Conservation (phyloP, 2,888 invertebrate species). For the Idaea biselata region DNA sequence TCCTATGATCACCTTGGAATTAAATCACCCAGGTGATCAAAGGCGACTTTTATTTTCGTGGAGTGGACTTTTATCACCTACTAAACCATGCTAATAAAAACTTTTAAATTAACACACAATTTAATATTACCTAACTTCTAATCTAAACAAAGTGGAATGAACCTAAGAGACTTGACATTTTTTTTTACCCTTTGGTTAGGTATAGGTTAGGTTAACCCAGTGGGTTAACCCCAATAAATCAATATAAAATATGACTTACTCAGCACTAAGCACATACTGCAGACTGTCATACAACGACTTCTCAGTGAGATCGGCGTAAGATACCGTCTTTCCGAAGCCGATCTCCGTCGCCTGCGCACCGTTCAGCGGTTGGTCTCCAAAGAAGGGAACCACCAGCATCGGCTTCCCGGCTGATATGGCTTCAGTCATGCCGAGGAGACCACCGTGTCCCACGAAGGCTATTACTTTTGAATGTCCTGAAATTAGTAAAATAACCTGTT, state of each 20-base stretch:
- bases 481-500: not conserved
- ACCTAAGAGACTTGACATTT: too few species aligned
- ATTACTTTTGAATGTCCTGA: constrained; percentile 82
- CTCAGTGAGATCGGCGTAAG: constrained; percentile 74
- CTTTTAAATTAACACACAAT: too few species aligned
- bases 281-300: constrained; percentile 71
- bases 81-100: too few species aligned
- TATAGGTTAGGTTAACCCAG: too few species aligned
- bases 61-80: too few species aligned
- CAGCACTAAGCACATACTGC: constrained; percentile 71
- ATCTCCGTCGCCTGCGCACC: constrained; percentile 72
- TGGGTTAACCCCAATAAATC: too few species aligned
- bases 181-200: too few species aligned
- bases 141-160: too few species aligned
- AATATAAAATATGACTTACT: constrained; percentile 59
- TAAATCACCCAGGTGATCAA: too few species aligned
- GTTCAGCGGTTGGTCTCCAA: constrained; percentile 82
- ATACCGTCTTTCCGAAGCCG: constrained; percentile 75
- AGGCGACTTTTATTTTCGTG: too few species aligned
- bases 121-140: too few species aligned
- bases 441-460: constrained; percentile 82
- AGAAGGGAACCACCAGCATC: constrained; percentile 82
- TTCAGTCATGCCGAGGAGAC: constrained; percentile 82
- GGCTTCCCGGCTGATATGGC: constrained; percentile 82
- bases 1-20: too few species aligned